These are phyloP conservation scores for Cheumatopsyche charites DNA, from an alignment of 1,140 invertebrate genomes.

Conservation along the genomic window DNA sequence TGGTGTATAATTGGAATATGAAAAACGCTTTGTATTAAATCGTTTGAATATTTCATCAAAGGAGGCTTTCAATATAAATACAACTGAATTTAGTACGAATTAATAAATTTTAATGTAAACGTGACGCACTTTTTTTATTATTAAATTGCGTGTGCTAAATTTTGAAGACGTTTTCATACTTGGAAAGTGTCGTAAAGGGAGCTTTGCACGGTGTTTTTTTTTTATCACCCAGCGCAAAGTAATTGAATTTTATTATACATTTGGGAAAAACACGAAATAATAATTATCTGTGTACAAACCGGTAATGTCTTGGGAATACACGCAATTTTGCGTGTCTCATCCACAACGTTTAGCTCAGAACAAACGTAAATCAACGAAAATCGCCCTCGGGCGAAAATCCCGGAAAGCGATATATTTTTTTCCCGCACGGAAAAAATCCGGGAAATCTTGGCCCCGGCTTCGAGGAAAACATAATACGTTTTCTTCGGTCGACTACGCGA, in stretches of 20 bases:
- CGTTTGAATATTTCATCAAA: too few species aligned
- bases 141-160: too few species aligned
- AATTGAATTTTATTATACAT: conserved; percentile 13
- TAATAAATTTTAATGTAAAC: too few species aligned
- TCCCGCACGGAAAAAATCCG: too few species aligned
- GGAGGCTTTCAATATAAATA: too few species aligned
- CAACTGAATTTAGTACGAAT: too few species aligned
- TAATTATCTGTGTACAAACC: conserved; percentile 11
- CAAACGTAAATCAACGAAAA: neutral
- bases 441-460: too few species aligned
- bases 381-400: neutral
- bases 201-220: neutral
- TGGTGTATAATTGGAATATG: too few species aligned
- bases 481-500: too few species aligned
- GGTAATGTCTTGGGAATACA: conserved; percentile 1
- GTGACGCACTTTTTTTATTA: too few species aligned
- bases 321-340: conserved; percentile 15
- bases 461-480: too few species aligned
- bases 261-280: neutral
- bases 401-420: neutral
- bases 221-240: neutral
- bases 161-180: neutral
- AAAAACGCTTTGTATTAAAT: too few species aligned
- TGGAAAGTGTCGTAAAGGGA: neutral
- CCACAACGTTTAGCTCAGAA: conserved; percentile 7